Base-by-base conservation (phyloP, 2,113 vertebrate genomes). In the Podocnemis expansa region DNA sequence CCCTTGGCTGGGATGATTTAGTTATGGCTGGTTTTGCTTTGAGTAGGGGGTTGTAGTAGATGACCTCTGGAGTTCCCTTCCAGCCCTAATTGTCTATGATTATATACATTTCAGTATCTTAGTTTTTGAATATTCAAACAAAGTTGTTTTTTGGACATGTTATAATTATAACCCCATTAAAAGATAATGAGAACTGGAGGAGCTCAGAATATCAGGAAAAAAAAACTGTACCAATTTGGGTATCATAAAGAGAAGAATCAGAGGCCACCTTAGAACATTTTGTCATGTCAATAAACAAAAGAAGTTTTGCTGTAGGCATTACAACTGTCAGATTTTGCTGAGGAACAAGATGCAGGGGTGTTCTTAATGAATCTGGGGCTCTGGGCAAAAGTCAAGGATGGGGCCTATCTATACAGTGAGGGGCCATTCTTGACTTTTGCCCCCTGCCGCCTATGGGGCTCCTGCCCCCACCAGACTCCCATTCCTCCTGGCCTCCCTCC, bases 41-140 rank as follows among this genome's bases (percentile, higher is more conserved):
- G 49, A 51, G 49, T 3, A 51, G 49, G 49, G 49, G 11, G 49
- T 13, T 51, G 49, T 2, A 51, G 10, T 51, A 51, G 49, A 51
- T 51, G 49, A 51, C 49, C 49, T 51, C 49, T 13, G 11, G 49
- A 51, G 49, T 3, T 51, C 49, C 49, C 9, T 51, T 51, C 11
- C 49, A 51, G 14, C 9, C 9, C 49, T 51, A 51, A 11, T 9
- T 3, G 11, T 51, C 49, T 51, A 51, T 51, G 49, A 51, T 51
- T 51, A n/a, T n/a, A n/a, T n/a, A n/a, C n/a, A n/a, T n/a, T n/a
- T 51, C 2, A 47, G 34, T 1, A 0, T 0, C 19, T 91, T 43
- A 6, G 27, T 29, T 84, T 87, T 1, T 8, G 58, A 78, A 10
- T 6, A 0, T 16, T 34, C 58, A 2, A 73, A 70, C 56, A 73